Base-by-base conservation (phyloP, 2,888 invertebrate genomes). In the Apodemia hepburni region DNA sequence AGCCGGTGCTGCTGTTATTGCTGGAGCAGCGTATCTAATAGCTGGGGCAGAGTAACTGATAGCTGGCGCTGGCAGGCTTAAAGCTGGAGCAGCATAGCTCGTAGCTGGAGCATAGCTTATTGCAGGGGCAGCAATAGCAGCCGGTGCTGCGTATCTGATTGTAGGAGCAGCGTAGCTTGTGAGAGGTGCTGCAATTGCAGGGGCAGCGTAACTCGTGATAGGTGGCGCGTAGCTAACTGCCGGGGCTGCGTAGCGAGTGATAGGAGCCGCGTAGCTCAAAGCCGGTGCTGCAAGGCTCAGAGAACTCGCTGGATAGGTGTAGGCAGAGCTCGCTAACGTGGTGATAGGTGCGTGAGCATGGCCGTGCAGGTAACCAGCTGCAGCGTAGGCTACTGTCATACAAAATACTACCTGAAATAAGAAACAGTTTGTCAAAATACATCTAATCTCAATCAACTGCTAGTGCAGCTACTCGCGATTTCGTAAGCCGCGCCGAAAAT, bases 101-200 rank as follows among this genome's bases (percentile, higher is more conserved):
- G 11, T 9, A 11, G 62, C 47, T 2, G 65, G 49, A 4, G 66
- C 8, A 33, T 33, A 33, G 33, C 59, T 60, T 0, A 49, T 5
- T 15, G 64, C 59, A 4, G 64, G 65, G 1, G 64, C 49, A 15
- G 66, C 64, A 58, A 64, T 61, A 7, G 61, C 22, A 7, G 61
- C 63, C 9, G 66, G 67, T 3, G 71, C 65, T 3, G 66, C 54
- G 60, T 69, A 68, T 1, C 68, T 61, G 60, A 61, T 57, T 5
- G 61, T 60, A 0, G 65, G 65, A 27, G 69, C 68, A 51, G 68
- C 49, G 65, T 64, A 66, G 4, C 60, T 69, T 0, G 75, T 68
- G 2, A 73, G 67, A 22, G 73, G 69, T 12, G 69, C 69, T 5
- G 67, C 64, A 51, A 65, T 65, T 35, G 68, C 61, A 18, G 65